These are phyloP conservation scores for Fulmarus glacialis DNA, from an alignment of 2,113 vertebrate genomes.

Conservation along the genomic window DNA sequence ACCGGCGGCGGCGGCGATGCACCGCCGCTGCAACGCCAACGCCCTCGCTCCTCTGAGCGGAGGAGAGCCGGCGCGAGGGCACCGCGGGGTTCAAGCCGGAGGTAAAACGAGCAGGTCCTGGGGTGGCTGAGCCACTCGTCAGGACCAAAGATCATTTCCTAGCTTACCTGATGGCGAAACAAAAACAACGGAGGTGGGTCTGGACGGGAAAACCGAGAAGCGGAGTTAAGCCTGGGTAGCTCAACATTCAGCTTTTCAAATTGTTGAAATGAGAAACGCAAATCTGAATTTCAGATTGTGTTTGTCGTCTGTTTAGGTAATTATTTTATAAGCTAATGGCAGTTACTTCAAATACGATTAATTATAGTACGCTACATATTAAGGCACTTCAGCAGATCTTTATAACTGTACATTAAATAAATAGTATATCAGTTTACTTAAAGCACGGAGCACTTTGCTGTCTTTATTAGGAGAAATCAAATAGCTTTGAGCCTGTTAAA, in stretches of 20 bases:
- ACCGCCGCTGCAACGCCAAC: neutral
- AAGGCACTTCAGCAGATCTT: neutral
- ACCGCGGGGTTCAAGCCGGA: neutral
- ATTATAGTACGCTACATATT: neutral
- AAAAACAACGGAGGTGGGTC: neutral
- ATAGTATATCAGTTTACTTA: constrained; percentile 1
- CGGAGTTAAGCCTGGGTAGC: neutral
- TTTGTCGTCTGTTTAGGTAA: neutral
- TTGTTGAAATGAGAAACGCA: neutral
- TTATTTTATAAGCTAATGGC: neutral
- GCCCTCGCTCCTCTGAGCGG: neutral
- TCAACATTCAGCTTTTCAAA: neutral
- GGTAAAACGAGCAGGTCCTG: neutral
- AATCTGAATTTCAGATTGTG: neutral
- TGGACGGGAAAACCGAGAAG: neutral
- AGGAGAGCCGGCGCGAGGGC: neutral
- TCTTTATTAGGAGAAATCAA: constrained; percentile 29
- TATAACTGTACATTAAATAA: neutral
- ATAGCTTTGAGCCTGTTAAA: constrained; percentile 14
- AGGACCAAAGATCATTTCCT: neutral
- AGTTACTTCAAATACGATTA: constrained; percentile 12
- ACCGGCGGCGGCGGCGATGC: neutral
- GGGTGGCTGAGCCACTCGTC: neutral
- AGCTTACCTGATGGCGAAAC: neutral
- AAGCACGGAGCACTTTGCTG: neutral